phyloP scores from a whole-genome alignment of 2,888 invertebrate species.

The Hypolimnas misippus region DNA sequence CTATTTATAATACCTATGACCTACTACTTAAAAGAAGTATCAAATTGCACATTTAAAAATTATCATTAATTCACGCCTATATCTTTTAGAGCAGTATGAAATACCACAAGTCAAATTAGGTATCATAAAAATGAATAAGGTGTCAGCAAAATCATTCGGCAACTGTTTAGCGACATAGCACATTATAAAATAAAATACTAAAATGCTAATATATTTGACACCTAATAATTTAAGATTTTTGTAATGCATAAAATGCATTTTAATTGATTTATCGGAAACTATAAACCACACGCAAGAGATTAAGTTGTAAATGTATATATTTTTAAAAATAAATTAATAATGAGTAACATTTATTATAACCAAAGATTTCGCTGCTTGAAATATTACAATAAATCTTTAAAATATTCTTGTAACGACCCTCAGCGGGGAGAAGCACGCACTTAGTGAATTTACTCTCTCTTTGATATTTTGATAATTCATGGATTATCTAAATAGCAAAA shows the following conservation, averaged over 20 bases:
- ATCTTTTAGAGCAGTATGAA: constrained; percentile 36
- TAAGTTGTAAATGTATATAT: too few species aligned
- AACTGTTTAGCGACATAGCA: constrained; percentile 46
- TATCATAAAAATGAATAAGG: constrained; percentile 46
- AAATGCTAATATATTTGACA: constrained; percentile 36
- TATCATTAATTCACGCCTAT: constrained; percentile 31
- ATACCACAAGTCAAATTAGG: constrained; percentile 54
- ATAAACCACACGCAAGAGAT: too few species aligned
- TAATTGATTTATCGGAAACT: too few species aligned
- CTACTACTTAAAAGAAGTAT: background rate
- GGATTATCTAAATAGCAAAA: constrained; percentile 4
- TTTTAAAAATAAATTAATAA: background rate
- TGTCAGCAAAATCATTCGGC: constrained; percentile 46
- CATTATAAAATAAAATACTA: constrained; percentile 45
- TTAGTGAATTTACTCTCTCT: background rate
- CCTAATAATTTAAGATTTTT: constrained; percentile 19
- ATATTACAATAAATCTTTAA: constrained; percentile 5
- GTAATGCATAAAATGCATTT: background rate
- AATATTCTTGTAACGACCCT: background rate
- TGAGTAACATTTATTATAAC: background rate
- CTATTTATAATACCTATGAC: background rate
- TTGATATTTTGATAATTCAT: constrained; percentile 5
- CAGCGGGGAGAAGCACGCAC: background rate
- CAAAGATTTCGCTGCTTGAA: background rate
- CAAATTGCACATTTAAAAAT: constrained; percentile 27